These are phyloP conservation scores for Pteromalus puparum DNA, from an alignment of 1,140 invertebrate species.

Conservation along the genomic window DNA sequence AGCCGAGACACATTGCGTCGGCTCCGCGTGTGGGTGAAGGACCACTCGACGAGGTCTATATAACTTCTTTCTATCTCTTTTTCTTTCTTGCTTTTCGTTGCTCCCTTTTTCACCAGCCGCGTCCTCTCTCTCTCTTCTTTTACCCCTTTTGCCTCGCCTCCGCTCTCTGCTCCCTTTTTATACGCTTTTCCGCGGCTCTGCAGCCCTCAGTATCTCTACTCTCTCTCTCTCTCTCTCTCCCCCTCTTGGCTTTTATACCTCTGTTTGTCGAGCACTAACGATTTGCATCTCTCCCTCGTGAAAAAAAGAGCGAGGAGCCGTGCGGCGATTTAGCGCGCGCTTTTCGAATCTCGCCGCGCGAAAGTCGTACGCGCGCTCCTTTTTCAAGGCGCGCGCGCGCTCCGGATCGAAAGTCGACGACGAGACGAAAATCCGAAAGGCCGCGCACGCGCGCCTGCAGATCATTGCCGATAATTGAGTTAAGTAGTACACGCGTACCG, in stretches of 20 bases:
- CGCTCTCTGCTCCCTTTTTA: background rate
- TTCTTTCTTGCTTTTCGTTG: slow-evolving; percentile 37
- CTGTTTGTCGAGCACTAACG: background rate
- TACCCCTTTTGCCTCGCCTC: slow-evolving; percentile 22
- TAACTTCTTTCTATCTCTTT: slow-evolving; percentile 42
- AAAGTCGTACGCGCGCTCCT: background rate
- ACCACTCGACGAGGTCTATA: slow-evolving; percentile 52
- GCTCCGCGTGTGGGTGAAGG: slow-evolving; percentile 49
- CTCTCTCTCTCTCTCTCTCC: too few species aligned
- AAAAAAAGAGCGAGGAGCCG: too few species aligned
- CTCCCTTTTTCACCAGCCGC: slow-evolving; percentile 36
- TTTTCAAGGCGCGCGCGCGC: slow-evolving; percentile 7
- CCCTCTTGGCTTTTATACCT: slow-evolving; percentile 15
- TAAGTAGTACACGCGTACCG: slow-evolving; percentile 48
- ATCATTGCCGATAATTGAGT: slow-evolving; percentile 50
- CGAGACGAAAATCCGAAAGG: slow-evolving; percentile 38
- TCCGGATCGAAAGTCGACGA: slow-evolving; percentile 34
- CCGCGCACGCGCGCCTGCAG: slow-evolving; percentile 13
- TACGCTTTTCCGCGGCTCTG: background rate
- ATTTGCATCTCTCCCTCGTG: slow-evolving; percentile 1
- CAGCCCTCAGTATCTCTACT: background rate
- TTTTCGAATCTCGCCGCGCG: background rate
- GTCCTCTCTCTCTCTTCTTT: slow-evolving; percentile 37
- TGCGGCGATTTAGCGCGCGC: background rate
- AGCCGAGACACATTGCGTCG: slow-evolving; percentile 48